These are phyloP conservation scores for Crotalus viridis DNA, from an alignment of 2,113 vertebrate genomes.

Conservation along the genomic window DNA sequence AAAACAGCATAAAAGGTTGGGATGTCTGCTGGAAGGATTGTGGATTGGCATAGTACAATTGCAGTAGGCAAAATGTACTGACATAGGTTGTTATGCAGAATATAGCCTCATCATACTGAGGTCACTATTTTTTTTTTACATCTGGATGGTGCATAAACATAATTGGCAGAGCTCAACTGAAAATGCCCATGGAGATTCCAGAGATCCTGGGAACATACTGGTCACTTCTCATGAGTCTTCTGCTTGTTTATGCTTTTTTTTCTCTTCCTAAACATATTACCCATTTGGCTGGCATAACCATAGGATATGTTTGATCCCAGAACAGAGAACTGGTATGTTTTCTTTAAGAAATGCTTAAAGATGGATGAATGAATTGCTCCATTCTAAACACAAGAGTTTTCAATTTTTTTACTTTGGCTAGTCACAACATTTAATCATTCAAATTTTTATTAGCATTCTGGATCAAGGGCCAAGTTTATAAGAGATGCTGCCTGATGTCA, in stretches of 20 bases:
- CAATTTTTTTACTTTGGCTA: conserved; percentile 4
- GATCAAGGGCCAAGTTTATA: background rate
- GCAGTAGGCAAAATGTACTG: background rate
- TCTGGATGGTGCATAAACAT: background rate
- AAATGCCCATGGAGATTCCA: background rate
- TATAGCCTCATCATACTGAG: background rate
- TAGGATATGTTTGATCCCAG: background rate
- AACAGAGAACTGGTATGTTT: background rate
- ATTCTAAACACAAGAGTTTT: background rate
- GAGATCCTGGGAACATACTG: background rate
- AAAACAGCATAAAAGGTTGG: background rate
- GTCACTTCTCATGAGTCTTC: conserved; percentile 12
- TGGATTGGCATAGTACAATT: background rate
- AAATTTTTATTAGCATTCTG: conserved; percentile 18
- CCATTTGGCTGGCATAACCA: background rate
- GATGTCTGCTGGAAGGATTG: background rate
- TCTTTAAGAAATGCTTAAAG: background rate
- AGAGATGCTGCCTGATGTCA: conserved; percentile 4
- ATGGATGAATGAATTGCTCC: background rate
- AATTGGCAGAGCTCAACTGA: background rate
- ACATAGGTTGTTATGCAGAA: background rate
- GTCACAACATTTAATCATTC: conserved; percentile 1
- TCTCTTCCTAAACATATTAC: background rate
- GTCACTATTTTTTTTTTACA: no score
- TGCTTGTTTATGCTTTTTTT: background rate